Evolutionary conservation across 2,888 invertebrate species (phyloP), one percentile per base, ranked within the genome.

Genomic region (Drosophila lacicola): DNA sequence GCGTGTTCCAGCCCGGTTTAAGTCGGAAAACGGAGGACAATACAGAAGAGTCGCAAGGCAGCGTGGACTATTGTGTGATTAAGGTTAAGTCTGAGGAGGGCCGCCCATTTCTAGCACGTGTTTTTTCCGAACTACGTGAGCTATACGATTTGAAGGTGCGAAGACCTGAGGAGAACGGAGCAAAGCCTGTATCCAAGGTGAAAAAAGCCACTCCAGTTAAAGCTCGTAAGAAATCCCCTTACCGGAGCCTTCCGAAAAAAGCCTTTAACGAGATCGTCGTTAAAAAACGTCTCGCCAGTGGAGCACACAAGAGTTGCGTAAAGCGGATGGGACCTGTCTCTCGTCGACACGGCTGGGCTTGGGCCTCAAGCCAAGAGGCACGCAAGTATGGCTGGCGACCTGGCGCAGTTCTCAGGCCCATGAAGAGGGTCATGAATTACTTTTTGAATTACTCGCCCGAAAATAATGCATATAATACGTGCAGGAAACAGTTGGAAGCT

Each of bases 281-380:
- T 4, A 14, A 13, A 14, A 46, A 51, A 1, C 11, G 45, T 10
- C 8, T 9, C 13, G 36, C 46, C 9, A 25, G 17, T 2, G 21
- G 5, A 94, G 0, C 95, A 0, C 95, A 95, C 79, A 94, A 93
- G 66, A 86, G 92, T 60, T 95, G 95, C 80, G 88, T 93, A 2
- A 94, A 93, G 56, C 84, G 92, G 2, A 4, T 33, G 1, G 84
- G 91, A 34, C 91, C 93, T 0, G 95, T 95, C 0, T 95, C 95
- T 0, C 91, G 93, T 0, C 91, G 93, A 19, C 95, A 95, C 94
- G 95, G 95, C 0, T 95, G 95, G 95, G 88, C 94, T 33, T 95
- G 95, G 95, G 94, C 79, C 4, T 49, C 74, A 0, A 79, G 88
- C 34, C 64, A 67, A 0, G 65, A 73, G 14, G 90, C 88, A 1